Percentiles rank a stretch among this genome's conserved stretches.
These are phyloP conservation scores for Drosophila kanekoi DNA, from an alignment of 2,888 invertebrate species.

Conservation along the genomic window DNA sequence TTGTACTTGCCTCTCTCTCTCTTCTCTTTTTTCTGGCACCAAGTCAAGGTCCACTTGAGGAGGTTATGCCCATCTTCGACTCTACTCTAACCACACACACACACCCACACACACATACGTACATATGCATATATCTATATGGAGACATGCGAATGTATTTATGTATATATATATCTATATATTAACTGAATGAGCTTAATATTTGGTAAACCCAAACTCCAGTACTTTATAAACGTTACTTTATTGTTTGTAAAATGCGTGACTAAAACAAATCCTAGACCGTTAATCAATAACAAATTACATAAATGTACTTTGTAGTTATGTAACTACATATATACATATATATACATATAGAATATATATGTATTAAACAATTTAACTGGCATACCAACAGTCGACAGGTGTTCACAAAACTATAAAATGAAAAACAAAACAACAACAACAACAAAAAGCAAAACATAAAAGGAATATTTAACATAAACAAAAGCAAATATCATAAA, in stretches of 20 bases:
- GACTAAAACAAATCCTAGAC: conserved; percentile 67
- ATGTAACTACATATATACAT: conserved; percentile 31
- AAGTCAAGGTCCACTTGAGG: too few relatives aligned
- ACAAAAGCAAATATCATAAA: conserved; percentile 43
- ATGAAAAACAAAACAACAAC: conserved; percentile 15
- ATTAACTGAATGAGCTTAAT: conserved; percentile 76
- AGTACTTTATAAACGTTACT: conserved; percentile 68
- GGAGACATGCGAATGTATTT: conserved; percentile 37
- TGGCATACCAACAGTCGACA: conserved; percentile 77
- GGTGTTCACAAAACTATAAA: conserved; percentile 63
- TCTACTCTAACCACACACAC: conserved; percentile 29
- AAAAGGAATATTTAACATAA: conserved; percentile 31
- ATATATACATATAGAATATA: conserved; percentile 1
- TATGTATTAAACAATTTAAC: conserved; percentile 63
- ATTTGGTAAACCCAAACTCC: conserved; percentile 62
- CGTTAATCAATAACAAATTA: conserved; percentile 57
- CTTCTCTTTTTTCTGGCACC: neutral
- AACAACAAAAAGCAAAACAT: conserved; percentile 1
- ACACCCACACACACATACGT: conserved; percentile 7
- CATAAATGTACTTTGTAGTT: conserved; percentile 41
- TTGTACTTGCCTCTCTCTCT: conserved; percentile 20
- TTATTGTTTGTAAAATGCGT: conserved; percentile 69
- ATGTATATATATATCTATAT: conserved; percentile 34
- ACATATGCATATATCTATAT: conserved; percentile 21
- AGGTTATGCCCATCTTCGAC: neutral